A percentile compares a stretch with the other conserved stretches of the same genome.
These are phyloP conservation scores for Phengaris alcon DNA, from an alignment of 2,888 invertebrate species.

Conservation along the genomic window DNA sequence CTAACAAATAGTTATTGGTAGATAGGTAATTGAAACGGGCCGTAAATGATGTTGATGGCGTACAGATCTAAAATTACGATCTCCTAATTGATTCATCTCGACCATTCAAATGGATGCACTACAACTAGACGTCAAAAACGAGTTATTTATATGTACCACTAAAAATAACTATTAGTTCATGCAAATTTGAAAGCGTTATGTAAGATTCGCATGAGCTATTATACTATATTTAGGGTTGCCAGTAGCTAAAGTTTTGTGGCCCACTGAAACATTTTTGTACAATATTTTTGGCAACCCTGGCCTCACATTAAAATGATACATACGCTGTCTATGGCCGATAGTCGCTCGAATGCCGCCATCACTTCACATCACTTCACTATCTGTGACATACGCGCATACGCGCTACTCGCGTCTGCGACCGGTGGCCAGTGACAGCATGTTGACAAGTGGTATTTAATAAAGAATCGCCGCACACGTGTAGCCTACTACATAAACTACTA, in stretches of 20 bases:
- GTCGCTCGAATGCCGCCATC: neutral
- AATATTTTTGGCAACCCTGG: neutral
- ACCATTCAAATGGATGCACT: conserved; percentile 7
- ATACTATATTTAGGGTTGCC: neutral
- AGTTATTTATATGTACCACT: neutral
- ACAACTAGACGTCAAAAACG: conserved; percentile 8
- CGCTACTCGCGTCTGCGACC: neutral
- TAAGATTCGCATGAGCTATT: conserved; percentile 15
- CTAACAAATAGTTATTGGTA: too few relatives aligned
- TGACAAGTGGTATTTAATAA: too few relatives aligned
- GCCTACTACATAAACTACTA: too few relatives aligned
- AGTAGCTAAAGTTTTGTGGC: neutral
- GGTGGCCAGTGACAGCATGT: neutral
- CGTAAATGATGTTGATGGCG: too few relatives aligned
- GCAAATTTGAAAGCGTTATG: conserved; percentile 20
- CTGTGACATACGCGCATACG: neutral
- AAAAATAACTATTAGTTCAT: neutral
- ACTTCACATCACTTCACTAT: neutral
- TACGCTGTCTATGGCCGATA: neutral
- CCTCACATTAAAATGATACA: neutral
- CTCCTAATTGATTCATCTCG: conserved; percentile 9
- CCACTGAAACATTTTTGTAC: neutral
- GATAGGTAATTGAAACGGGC: too few relatives aligned
- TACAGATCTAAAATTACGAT: neutral
- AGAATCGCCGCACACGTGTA: too few relatives aligned